Conservation (phyloP, 1,140 invertebrate genomes). For the Triops cancriformis region DNA sequence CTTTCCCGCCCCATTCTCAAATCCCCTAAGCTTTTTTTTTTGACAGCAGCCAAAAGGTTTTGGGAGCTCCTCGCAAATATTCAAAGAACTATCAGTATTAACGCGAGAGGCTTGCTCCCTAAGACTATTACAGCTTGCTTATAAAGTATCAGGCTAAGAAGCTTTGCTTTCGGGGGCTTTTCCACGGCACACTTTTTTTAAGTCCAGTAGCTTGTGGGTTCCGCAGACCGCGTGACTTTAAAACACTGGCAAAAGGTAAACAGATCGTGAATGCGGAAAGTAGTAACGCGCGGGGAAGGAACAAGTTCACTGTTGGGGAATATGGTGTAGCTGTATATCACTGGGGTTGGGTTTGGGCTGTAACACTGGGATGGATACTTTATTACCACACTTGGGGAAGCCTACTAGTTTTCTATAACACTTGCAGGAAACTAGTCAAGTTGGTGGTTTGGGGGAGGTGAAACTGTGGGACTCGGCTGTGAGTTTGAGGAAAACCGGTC, state of each 20-base stretch:
- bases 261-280: too few relatives aligned
- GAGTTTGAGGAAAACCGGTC: not conserved
- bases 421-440: not conserved
- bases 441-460: not conserved
- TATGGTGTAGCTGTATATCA: too few relatives aligned
- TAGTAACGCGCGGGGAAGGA: too few relatives aligned
- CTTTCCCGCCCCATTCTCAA: not conserved
- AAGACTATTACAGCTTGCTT: conserved; percentile 11
- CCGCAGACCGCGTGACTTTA: too few relatives aligned
- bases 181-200: not conserved
- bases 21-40: conserved; percentile 1
- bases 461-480: not conserved
- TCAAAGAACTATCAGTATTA: not conserved
- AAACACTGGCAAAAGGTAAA: too few relatives aligned
- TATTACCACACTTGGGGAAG: too few relatives aligned
- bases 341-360: too few relatives aligned
- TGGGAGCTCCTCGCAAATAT: not conserved
- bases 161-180: not conserved
- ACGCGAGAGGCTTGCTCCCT: not conserved
- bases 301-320: too few relatives aligned
- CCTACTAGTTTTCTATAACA: too few relatives aligned
- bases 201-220: too few relatives aligned
- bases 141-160: not conserved
- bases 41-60: not conserved
- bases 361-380: too few relatives aligned